These are phyloP conservation scores for Trachelus iudaicus DNA, from an alignment of 2,888 invertebrate species.

Conservation along the genomic window DNA sequence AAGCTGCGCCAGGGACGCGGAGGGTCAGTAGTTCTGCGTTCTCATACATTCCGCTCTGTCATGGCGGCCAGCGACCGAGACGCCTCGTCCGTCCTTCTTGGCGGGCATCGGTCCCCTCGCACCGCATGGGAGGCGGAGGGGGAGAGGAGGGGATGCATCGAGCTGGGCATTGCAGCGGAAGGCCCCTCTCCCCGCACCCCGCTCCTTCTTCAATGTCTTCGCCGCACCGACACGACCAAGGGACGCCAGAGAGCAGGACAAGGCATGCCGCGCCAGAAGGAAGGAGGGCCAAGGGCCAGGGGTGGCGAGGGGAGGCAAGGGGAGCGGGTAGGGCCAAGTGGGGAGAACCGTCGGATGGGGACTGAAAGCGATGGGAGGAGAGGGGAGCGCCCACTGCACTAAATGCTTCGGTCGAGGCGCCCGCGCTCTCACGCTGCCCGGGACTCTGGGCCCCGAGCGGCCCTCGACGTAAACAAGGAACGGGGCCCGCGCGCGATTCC, in stretches of 20 bases:
- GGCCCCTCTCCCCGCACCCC: too few relatives aligned
- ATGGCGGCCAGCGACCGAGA: constrained; percentile 57
- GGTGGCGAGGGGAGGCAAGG: constrained; percentile 10
- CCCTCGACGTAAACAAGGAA: constrained; percentile 34
- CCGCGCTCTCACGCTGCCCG: constrained; percentile 48
- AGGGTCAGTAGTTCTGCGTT: constrained; percentile 62
- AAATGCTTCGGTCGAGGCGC: constrained; percentile 51
- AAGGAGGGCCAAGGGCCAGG: constrained; percentile 19
- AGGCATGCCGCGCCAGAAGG: constrained; percentile 11
- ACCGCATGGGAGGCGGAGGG: constrained; percentile 5
- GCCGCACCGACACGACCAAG: too few relatives aligned
- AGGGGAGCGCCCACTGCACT: constrained; percentile 49
- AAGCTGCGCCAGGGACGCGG: constrained; percentile 10
- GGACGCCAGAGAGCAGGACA: neutral
- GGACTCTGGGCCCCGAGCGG: constrained; percentile 23
- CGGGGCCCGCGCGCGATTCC: constrained; percentile 10
- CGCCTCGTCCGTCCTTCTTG: constrained; percentile 33
- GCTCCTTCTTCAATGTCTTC: too few relatives aligned
- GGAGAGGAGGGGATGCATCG: constrained; percentile 18
- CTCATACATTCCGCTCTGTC: constrained; percentile 64
- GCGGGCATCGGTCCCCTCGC: too few relatives aligned
- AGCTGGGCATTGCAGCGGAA: constrained; percentile 3
- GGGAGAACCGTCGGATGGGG: constrained; percentile 7
- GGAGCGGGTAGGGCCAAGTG: constrained; percentile 1
- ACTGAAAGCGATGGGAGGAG: constrained; percentile 2